These are phyloP conservation scores for Apamea crenata DNA, from an alignment of 2,888 invertebrate species.

Conservation along the genomic window DNA sequence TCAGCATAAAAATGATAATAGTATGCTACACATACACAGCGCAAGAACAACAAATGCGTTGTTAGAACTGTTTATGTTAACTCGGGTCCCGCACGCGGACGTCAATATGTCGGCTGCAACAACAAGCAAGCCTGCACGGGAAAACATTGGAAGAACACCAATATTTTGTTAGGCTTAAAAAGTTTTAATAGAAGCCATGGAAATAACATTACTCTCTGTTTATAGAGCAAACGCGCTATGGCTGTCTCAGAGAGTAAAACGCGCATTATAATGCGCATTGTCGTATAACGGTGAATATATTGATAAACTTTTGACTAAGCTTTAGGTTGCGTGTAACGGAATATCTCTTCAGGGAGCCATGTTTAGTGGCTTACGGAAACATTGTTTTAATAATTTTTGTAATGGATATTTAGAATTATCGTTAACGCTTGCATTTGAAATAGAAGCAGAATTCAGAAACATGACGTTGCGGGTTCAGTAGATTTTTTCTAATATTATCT, in stretches of 20 bases:
- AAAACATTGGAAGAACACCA: slow-evolving; percentile 59
- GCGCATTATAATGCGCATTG: slow-evolving; percentile 29
- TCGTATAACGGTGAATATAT: slow-evolving; percentile 45
- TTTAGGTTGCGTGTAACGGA: slow-evolving; percentile 32
- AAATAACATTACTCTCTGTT: slow-evolving; percentile 62
- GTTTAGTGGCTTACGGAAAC: slow-evolving; percentile 10
- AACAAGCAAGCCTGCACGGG: slow-evolving; percentile 50
- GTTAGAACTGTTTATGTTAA: slow-evolving; percentile 55
- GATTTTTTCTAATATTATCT: not conserved
- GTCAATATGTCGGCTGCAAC: slow-evolving; percentile 54
- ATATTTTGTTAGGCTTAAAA: slow-evolving; percentile 71
- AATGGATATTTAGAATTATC: not conserved
- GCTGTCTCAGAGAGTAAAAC: slow-evolving; percentile 29
- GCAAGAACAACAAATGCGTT: slow-evolving; percentile 60
- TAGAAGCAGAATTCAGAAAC: not conserved
- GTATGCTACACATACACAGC: slow-evolving; percentile 31
- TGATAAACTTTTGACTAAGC: slow-evolving; percentile 48
- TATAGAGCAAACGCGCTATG: slow-evolving; percentile 35
- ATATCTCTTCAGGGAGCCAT: slow-evolving; percentile 16
- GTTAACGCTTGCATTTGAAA: not conserved
- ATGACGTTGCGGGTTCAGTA: not conserved
- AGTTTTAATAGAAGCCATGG: slow-evolving; percentile 73
- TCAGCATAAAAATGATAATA: slow-evolving; percentile 41
- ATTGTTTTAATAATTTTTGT: slow-evolving; percentile 1
- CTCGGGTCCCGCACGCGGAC: slow-evolving; percentile 32